A percentile compares a stretch with the other conserved stretches of the same genome.
Conservation (phyloP, 2,113 vertebrate species). For the Corvus hawaiiensis region DNA sequence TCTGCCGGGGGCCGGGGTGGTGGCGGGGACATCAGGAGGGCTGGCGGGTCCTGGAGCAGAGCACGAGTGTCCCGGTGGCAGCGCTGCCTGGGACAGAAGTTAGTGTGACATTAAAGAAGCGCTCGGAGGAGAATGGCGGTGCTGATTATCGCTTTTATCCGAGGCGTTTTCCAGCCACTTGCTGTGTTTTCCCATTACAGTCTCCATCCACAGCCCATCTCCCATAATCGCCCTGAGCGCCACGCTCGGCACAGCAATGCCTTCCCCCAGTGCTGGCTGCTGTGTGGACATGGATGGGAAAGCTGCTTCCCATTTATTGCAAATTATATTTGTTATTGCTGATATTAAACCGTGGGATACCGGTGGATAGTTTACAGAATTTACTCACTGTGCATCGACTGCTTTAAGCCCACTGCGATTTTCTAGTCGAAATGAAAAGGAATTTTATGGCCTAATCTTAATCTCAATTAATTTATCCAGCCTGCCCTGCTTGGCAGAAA, state of each 20-base stretch:
- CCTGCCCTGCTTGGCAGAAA: background rate
- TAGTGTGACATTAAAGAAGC: background rate
- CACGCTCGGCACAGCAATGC: background rate
- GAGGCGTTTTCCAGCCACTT: background rate
- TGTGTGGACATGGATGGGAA: slow-evolving; percentile 19
- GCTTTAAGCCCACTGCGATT: slow-evolving; percentile 44
- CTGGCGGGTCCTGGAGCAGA: background rate
- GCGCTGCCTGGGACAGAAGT: background rate
- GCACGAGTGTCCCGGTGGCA: accelerated
- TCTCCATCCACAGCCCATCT: background rate
- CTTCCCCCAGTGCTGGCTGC: background rate
- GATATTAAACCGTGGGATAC: slow-evolving; percentile 32
- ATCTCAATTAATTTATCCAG: slow-evolving; percentile 58
- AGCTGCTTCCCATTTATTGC: slow-evolving; percentile 46
- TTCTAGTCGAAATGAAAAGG: slow-evolving; percentile 35
- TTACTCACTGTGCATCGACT: slow-evolving; percentile 42
- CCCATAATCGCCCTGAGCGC: background rate
- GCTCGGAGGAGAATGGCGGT: background rate
- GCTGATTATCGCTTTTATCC: background rate
- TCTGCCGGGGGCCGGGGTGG: accelerated
- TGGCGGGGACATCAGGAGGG: accelerated
- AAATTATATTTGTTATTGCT: slow-evolving; percentile 58
- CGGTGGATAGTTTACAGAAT: slow-evolving; percentile 11
- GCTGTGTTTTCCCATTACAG: background rate
- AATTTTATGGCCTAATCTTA: slow-evolving; percentile 57